Percentiles rank a stretch among this genome's conserved stretches.
Evolutionary conservation across 2,888 invertebrate genomes (phyloP).

Genomic region (Ormyrus rosae): DNA sequence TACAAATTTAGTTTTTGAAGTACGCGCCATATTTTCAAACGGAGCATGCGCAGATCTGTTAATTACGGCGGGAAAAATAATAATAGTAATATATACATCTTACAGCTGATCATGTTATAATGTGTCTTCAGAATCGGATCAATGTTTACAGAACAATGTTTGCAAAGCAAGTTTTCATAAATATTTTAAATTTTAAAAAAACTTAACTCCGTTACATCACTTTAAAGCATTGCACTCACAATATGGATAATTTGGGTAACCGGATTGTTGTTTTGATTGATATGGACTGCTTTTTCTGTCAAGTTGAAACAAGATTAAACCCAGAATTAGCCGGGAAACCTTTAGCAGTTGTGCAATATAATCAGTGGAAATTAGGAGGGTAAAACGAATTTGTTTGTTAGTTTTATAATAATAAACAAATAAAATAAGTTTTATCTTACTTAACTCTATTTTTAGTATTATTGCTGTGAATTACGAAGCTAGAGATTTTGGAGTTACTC

Average conservation of each 20-base stretch:
- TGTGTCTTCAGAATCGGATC: no score
- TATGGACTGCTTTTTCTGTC: conserved; percentile 99
- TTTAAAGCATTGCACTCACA: background rate
- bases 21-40: background rate
- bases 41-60: conserved; percentile 18
- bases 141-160: background rate
- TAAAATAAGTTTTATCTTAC: no score
- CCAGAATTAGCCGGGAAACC: conserved; percentile 91
- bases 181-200: background rate
- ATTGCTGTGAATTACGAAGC: conserved; percentile 99
- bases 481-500: conserved; percentile 90
- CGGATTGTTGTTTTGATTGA: conserved; percentile 92
- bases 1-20: background rate
- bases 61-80: conserved; percentile 17
- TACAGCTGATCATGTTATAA: background rate
- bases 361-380: conserved; percentile 95
- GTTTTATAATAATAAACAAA: background rate
- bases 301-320: conserved; percentile 95
- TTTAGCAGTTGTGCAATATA: conserved; percentile 97
- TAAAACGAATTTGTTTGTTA: conserved; percentile 74
- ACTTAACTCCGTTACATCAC: background rate
- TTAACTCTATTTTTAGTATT: conserved; percentile 79
- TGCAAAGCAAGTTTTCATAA: background rate
- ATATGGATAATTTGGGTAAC: conserved; percentile 77
- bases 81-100: background rate